Conservation (phyloP, 2,888 invertebrate species). For the Sepiola atlantica region DNA sequence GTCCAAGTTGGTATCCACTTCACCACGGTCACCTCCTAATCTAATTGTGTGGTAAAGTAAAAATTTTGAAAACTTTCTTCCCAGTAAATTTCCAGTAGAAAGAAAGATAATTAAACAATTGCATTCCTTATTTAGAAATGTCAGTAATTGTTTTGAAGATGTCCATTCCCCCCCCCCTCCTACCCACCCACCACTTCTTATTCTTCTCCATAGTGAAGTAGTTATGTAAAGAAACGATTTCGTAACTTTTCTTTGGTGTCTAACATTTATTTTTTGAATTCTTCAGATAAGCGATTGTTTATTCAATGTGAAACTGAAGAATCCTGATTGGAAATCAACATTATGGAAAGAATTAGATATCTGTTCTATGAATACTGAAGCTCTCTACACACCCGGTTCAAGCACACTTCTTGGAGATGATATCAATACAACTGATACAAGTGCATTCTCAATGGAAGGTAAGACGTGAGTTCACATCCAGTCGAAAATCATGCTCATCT, state of each 20-base stretch:
- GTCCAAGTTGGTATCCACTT: no score
- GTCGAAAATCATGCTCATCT: neutral
- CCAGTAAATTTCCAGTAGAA: no score
- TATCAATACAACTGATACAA: slow-evolving; percentile 53
- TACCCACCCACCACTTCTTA: no score
- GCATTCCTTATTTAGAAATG: no score
- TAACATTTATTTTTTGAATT: neutral
- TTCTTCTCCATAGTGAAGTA: no score
- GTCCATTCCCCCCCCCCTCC: no score
- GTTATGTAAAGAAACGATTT: no score
- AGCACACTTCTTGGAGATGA: slow-evolving; percentile 73
- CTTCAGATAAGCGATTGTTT: slow-evolving; percentile 73
- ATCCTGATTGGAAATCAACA: slow-evolving; percentile 88
- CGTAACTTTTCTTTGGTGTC: neutral
- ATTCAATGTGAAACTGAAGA: slow-evolving; percentile 84
- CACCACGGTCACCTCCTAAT: no score
- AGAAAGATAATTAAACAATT: no score
- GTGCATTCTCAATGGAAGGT: slow-evolving; percentile 50
- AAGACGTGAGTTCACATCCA: neutral
- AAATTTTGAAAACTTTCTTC: no score
- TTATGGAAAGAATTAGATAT: slow-evolving; percentile 88
- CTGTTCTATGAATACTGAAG: slow-evolving; percentile 88
- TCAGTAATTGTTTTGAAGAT: no score
- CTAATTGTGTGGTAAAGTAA: no score
- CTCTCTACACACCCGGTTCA: slow-evolving; percentile 77